Base-by-base conservation (phyloP, 2,888 invertebrate species). In the Sthenelais limicola region DNA sequence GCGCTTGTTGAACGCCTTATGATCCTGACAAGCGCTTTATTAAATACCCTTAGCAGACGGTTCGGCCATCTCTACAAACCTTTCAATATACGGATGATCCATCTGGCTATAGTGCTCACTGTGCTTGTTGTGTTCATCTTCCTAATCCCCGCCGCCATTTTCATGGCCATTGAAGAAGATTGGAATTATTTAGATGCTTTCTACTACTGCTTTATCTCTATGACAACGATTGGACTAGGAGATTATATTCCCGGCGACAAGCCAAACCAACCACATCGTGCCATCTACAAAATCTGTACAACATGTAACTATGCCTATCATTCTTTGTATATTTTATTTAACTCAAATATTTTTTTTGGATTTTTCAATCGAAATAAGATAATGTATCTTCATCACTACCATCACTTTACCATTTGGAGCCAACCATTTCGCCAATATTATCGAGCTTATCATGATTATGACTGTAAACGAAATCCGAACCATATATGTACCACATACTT, bases 171-270 rank as follows among this genome's bases (percentile, higher is more conserved):
- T 75, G 96, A 96, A 87, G 92, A 93, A 0, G 92, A 92, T 9
- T 95, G 95, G 95, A 92, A 93, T 85, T 93, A 91, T 87, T 89
- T 96, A 78, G 96, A 96, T 89, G 93, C 95, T 0, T 91, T 96
- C 84, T 96, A 96, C 89, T 96, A 94, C 88, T 95, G 95, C 88
- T 95, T 95, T 89, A 94, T 96, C 81, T 95, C 95, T 18, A 89
- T 96, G 78, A 95, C 95, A 30, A 95, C 95, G 76, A 94, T 96
- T 82, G 87, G 95, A 18, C 90, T 96, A 1, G 95, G 95, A 0
- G 96, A 96, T 88, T 95, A 94, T 89, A 94, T 95, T 78, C 95
- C 95, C 0, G 94, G 94, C 0, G 94, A 95, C 84, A 90, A 91
- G 12, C 91, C 92, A 0, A 91, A 92, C 78, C 93, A 94, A 85